Percentiles rank a stretch among this genome's conserved stretches.
phyloP scores from a whole-genome alignment of 2,113 vertebrate genomes.

The Cyphomyrus plagiostoma region DNA sequence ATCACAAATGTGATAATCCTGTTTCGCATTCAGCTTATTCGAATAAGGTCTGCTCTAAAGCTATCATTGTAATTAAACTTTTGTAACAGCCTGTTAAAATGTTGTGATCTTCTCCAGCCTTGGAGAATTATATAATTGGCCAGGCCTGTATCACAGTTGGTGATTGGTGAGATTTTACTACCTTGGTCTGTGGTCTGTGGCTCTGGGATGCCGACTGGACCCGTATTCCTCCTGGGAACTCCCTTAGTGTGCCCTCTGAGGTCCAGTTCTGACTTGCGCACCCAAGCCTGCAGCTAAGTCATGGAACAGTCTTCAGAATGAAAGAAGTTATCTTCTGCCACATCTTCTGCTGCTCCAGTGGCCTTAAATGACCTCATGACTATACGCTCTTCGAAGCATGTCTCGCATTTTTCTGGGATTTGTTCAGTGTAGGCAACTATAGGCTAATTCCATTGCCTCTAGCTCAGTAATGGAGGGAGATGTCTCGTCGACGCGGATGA shows the following conservation, averaged over 20 bases:
- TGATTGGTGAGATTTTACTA: slow-evolving; percentile 1
- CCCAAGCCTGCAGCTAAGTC: neutral
- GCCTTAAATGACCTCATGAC: neutral
- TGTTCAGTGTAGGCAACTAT: neutral
- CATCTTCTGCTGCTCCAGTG: neutral
- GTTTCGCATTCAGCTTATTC: neutral
- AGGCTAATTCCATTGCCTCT: neutral
- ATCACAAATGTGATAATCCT: neutral
- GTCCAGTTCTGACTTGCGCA: neutral
- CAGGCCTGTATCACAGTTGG: neutral
- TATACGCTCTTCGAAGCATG: neutral
- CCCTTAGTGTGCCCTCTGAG: neutral
- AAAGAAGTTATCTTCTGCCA: neutral
- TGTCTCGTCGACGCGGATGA: neutral
- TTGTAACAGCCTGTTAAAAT: neutral
- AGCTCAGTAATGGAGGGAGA: neutral
- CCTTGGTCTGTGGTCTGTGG: slow-evolving; percentile 5
- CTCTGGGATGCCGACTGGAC: neutral
- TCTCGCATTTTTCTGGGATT: neutral
- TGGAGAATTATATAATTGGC: neutral
- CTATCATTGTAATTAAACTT: neutral
- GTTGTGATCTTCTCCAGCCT: neutral
- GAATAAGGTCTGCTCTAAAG: neutral
- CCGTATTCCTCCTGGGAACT: neutral
- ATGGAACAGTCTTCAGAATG: neutral